Evolutionary conservation across 2,797 vertebrate species (phyloP), one percentile per base, ranked within the genome.

Genomic region (Eleutherodactylus coqui): DNA sequence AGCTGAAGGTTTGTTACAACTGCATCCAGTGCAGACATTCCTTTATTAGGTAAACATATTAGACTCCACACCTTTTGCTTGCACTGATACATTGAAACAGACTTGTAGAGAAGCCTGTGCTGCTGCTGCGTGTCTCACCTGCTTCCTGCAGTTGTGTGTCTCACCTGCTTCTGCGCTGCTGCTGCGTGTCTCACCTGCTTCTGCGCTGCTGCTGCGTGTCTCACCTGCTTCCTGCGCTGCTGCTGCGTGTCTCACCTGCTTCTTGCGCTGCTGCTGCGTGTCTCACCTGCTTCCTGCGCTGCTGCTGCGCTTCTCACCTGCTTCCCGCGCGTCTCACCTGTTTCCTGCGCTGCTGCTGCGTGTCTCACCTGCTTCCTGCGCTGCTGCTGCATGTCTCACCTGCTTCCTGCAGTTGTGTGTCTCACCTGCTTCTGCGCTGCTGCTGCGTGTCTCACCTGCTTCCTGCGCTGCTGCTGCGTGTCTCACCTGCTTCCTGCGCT

Each of bases 331-430:
- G 88, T n/a, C n/a, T n/a, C n/a, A n/a, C n/a, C n/a, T n/a, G n/a
- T n/a, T n/a, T n/a, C n/a, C n/a, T n/a, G n/a, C n/a, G n/a, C 58
- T 19, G 64, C 17, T 21, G 34, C 29, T 21, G 58, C 1, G 0
- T 5, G 6, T 14, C n/a, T 82, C 62, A 93, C 91, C 91, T 91
- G 88, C 27, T 88, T 92, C 84, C 87, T 82, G 83, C 75, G 53
- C 19, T 88, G 85, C n/a, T n/a, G n/a, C n/a, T n/a, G n/a, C n/a
- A n/a, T 0, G 80, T 73, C 41, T 75, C 77, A 8, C 93, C 91
- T 91, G 93, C 67, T 94, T 94, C 80, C 93, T 87, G 51, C 93
- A 89, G 45, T 27, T 19, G n/a, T n/a, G n/a, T n/a, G n/a, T n/a
- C n/a, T n/a, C n/a, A n/a, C n/a, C n/a, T n/a, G n/a, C n/a, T n/a